phyloP scores from a whole-genome alignment of 2,797 vertebrate genomes.

The Sparus aurata region DNA sequence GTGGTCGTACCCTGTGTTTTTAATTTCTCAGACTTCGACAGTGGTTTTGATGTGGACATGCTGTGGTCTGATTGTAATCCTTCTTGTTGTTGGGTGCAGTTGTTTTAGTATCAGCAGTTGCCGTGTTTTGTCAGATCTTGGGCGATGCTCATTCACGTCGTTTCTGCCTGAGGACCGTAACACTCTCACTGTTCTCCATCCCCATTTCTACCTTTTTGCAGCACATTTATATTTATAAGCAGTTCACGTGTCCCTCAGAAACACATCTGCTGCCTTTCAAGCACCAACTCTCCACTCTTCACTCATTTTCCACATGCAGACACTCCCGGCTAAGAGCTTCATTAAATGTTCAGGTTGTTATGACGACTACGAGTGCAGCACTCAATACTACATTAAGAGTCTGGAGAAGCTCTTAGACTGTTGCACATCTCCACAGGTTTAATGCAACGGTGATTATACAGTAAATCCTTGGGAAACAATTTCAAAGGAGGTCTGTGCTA shows the following conservation, averaged over 20 bases:
- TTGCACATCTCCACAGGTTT: slow-evolving; percentile 48
- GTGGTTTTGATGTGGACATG: not conserved
- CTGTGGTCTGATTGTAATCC: slow-evolving; percentile 18
- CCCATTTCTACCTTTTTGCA: slow-evolving; percentile 5
- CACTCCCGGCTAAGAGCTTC: slow-evolving; percentile 64
- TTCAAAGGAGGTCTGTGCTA: slow-evolving; percentile 12
- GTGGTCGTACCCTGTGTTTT: slow-evolving; percentile 18
- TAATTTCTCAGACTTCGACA: not conserved
- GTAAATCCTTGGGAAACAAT: slow-evolving; percentile 32
- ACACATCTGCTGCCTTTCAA: slow-evolving; percentile 44
- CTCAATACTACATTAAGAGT: slow-evolving; percentile 64
- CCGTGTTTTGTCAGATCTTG: slow-evolving; percentile 17
- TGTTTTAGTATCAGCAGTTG: slow-evolving; percentile 11
- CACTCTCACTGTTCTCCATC: slow-evolving; percentile 7
- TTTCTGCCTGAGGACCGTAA: not conserved
- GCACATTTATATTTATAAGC: slow-evolving; percentile 44
- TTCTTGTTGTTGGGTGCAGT: slow-evolving; percentile 18
- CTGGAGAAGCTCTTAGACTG: slow-evolving; percentile 56
- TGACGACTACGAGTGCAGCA: slow-evolving; percentile 71
- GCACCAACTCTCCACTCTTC: slow-evolving; percentile 35
- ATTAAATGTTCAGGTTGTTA: slow-evolving; percentile 76
- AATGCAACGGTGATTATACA: slow-evolving; percentile 52
- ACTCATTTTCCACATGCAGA: slow-evolving; percentile 60
- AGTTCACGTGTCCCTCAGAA: slow-evolving; percentile 31
- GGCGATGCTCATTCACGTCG: slow-evolving; percentile 6